Conservation (phyloP, 2,113 vertebrate species). For the Ochotona princeps region DNA sequence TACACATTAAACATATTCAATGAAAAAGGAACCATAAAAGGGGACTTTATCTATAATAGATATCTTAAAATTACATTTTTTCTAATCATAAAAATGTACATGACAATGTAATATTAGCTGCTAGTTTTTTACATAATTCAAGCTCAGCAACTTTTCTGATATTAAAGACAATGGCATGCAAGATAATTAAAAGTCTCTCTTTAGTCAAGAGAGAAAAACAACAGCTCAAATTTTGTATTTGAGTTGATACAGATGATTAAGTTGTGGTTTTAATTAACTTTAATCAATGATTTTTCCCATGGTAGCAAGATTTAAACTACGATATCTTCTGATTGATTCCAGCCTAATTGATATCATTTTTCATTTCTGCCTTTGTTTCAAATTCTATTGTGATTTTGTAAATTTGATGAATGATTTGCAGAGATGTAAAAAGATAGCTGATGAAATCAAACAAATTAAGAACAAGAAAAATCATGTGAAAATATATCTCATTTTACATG, state of each 20-base stretch:
- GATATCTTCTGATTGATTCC: background rate
- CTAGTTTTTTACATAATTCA: background rate
- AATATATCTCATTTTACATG: background rate
- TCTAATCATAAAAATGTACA: background rate
- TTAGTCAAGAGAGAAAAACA: background rate
- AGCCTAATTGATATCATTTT: background rate
- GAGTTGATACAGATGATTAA: background rate
- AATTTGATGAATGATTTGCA: background rate
- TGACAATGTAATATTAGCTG: background rate
- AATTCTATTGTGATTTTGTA: background rate
- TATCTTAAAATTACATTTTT: background rate
- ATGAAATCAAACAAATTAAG: slow-evolving; percentile 5
- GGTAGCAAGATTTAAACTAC: background rate
- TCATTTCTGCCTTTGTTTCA: background rate
- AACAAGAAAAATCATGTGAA: slow-evolving; percentile 18
- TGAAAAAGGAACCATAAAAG: background rate
- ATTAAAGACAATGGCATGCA: background rate
- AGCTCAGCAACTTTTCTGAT: background rate
- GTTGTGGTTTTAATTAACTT: background rate
- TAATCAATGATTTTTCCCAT: background rate
- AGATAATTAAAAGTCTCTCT: background rate
- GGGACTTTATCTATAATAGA: background rate
- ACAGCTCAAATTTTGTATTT: background rate
- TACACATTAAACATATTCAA: background rate
- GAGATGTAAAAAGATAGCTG: slow-evolving; percentile 14